Conservation (phyloP, 1,140 invertebrate genomes). For the Hesperophylax magnus region DNA sequence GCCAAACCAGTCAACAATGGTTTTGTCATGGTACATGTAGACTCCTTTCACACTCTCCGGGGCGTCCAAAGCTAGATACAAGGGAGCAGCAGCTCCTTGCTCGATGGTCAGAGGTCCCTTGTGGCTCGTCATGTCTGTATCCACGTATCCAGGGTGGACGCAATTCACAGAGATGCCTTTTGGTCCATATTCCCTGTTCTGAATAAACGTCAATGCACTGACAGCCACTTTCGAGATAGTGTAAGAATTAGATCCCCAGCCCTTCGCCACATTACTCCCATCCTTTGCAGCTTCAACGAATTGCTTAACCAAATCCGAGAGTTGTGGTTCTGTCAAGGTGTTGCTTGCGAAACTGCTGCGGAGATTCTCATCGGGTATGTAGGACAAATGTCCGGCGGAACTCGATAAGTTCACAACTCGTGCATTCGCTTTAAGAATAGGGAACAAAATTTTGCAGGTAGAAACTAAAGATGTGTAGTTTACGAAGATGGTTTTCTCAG, state of each 20-base stretch:
- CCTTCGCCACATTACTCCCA: conserved; percentile 64
- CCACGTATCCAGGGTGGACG: conserved; percentile 79
- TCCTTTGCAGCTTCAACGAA: conserved; percentile 73
- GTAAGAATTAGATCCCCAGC: conserved; percentile 79
- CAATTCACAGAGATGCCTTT: conserved; percentile 79
- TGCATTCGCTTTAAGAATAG: conserved; percentile 76
- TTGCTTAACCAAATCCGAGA: conserved; percentile 75
- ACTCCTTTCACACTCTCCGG: conserved; percentile 64
- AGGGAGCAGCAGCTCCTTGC: conserved; percentile 70
- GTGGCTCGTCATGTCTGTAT: conserved; percentile 82
- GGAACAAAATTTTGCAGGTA: conserved; percentile 78
- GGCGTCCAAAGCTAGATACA: conserved; percentile 67
- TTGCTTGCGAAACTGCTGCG: conserved; percentile 69
- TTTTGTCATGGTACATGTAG: conserved; percentile 66
- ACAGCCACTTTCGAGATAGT: conserved; percentile 81
- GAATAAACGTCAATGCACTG: conserved; percentile 76
- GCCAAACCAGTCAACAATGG: conserved; percentile 64
- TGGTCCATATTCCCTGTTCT: conserved; percentile 74
- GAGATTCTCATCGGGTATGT: conserved; percentile 71
- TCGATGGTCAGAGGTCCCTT: conserved; percentile 79
- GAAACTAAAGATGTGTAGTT: conserved; percentile 79
- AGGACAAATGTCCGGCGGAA: conserved; percentile 73
- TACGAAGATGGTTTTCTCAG: conserved; percentile 76
- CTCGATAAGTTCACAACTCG: conserved; percentile 85
- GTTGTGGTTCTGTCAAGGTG: conserved; percentile 71